A percentile compares a stretch with the other conserved stretches of the same genome.
Evolutionary conservation across 2,888 invertebrate species (phyloP).

Genomic region (Gymnosoma rotundatum): DNA sequence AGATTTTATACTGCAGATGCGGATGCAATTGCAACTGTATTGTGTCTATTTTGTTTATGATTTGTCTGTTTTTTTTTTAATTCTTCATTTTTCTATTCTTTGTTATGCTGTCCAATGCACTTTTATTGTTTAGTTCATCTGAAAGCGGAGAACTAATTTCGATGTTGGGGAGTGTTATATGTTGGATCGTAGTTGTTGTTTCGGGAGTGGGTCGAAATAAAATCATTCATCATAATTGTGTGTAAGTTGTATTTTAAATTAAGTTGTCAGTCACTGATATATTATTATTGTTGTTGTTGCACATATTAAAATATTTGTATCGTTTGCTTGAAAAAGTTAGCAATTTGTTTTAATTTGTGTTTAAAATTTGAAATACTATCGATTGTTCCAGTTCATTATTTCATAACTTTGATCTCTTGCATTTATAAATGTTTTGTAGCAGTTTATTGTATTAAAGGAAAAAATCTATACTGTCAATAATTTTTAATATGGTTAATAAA

Average conservation of each 20-base stretch:
- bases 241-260: slow-evolving; percentile 69
- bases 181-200: neutral
- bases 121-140: slow-evolving; percentile 32
- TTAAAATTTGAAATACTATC: neutral
- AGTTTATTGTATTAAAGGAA: neutral
- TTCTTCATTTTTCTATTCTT: neutral
- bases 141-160: neutral
- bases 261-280: slow-evolving; percentile 64
- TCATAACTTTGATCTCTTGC: neutral
- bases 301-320: slow-evolving; percentile 17
- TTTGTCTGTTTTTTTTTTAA: neutral
- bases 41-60: slow-evolving; percentile 23
- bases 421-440: neutral
- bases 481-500: too few relatives aligned
- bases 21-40: slow-evolving; percentile 67
- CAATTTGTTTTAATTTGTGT: slow-evolving; percentile 27
- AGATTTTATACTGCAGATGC: slow-evolving; percentile 66
- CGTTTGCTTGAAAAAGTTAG: slow-evolving; percentile 1
- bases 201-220: slow-evolving; percentile 27
- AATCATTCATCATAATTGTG: slow-evolving; percentile 62
- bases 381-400: neutral
- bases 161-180: slow-evolving; percentile 27
- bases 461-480: too few relatives aligned
- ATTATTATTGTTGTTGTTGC: slow-evolving; percentile 43
- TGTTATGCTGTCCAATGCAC: slow-evolving; percentile 45